Evolutionary conservation across 2,797 vertebrate genomes (phyloP).

Genomic region (Acridotheres tristis): DNA sequence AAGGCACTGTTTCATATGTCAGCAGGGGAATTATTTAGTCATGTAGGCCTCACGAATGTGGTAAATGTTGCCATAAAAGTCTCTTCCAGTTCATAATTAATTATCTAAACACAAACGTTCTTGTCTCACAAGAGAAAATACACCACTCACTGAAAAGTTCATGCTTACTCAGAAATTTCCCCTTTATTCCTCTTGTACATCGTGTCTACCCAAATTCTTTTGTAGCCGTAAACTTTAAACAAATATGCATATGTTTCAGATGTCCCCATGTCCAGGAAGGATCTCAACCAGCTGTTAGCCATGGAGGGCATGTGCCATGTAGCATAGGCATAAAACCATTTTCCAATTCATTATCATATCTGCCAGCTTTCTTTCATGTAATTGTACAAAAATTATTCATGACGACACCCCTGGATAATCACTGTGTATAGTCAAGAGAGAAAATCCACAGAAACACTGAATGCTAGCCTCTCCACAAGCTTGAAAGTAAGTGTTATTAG

Average conservation of each 20-base stretch:
- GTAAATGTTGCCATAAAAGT: slow-evolving; percentile 29
- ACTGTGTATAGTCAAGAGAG: neutral
- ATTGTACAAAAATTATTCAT: neutral
- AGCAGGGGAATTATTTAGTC: slow-evolving; percentile 32
- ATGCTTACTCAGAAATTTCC: neutral
- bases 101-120: neutral
- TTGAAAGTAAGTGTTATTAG: neutral
- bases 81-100: neutral
- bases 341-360: neutral
- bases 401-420: neutral
- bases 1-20: neutral
- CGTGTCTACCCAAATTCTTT: neutral
- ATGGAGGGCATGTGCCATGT: neutral
- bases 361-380: neutral
- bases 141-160: neutral
- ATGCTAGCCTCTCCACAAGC: neutral
- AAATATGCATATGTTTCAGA: neutral
- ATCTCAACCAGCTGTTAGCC: neutral
- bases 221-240: neutral
- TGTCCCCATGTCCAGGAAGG: neutral
- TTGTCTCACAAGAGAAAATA: neutral
- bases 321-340: neutral
- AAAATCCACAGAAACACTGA: neutral
- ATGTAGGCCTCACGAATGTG: neutral
- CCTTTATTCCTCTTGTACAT: neutral